These are phyloP conservation scores for Aphelocoma californica DNA, from an alignment of 2,797 vertebrate species.

Conservation along the genomic window DNA sequence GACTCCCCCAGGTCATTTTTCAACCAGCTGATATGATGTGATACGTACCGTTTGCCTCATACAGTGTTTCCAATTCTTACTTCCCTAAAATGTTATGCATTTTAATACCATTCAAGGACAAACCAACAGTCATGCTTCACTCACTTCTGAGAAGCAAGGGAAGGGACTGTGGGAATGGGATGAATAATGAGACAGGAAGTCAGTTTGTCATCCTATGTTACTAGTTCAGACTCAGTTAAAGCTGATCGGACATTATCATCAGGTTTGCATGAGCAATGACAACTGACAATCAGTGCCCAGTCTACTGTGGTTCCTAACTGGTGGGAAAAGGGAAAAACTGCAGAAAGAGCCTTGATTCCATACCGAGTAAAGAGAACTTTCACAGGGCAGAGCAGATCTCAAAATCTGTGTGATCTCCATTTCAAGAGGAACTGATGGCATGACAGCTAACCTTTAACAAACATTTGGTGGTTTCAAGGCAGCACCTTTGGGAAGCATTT, in stretches of 20 bases:
- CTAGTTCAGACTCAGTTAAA: neutral
- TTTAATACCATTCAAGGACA: conserved; percentile 44
- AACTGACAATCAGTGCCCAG: neutral
- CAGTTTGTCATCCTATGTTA: neutral
- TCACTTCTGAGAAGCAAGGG: neutral
- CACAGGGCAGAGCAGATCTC: neutral
- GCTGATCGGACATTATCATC: neutral
- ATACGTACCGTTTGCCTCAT: conserved; percentile 4
- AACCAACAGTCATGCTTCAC: neutral
- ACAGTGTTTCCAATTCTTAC: neutral
- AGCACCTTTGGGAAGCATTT: neutral
- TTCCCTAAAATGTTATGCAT: neutral
- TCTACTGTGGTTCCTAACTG: neutral
- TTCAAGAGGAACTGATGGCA: neutral
- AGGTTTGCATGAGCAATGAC: neutral
- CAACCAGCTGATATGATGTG: conserved; percentile 14
- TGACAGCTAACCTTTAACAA: neutral
- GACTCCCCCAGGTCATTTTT: conserved; percentile 37
- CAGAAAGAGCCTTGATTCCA: neutral
- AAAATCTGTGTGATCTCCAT: neutral
- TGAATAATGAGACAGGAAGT: conserved; percentile 26
- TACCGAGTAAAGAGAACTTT: neutral
- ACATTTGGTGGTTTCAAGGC: neutral
- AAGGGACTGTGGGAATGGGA: neutral
- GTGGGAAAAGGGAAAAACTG: neutral